Evolutionary conservation across 2,888 invertebrate genomes (phyloP).

Genomic region (Athalia rosae): DNA sequence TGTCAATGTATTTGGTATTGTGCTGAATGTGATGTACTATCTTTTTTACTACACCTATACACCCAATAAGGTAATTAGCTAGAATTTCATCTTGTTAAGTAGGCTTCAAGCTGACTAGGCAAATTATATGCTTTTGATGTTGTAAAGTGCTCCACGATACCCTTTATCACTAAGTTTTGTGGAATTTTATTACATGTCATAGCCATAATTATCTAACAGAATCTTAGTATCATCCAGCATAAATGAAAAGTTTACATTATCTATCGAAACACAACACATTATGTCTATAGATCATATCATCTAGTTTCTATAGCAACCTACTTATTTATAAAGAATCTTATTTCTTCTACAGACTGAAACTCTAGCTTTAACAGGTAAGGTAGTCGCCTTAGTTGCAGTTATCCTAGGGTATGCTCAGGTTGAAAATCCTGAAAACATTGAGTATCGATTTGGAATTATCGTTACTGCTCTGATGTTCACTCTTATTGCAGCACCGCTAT

Average conservation of each 20-base stretch:
- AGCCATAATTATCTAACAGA: no score
- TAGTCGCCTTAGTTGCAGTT: constrained; percentile 76
- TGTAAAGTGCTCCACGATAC: no score
- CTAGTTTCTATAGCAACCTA: not conserved
- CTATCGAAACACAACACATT: no score
- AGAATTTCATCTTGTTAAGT: not conserved
- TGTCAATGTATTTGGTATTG: constrained; percentile 85
- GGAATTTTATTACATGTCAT: no score
- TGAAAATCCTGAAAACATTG: constrained; percentile 80
- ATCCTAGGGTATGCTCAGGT: constrained; percentile 80
- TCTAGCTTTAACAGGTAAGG: constrained; percentile 73
- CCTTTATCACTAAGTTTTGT: no score
- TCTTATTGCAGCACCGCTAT: constrained; percentile 83
- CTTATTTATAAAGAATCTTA: not conserved
- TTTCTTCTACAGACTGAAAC: constrained; percentile 55
- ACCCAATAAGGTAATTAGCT: constrained; percentile 70
- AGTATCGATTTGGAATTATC: constrained; percentile 82
- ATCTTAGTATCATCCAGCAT: no score
- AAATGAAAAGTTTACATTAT: no score
- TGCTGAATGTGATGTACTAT: constrained; percentile 82
- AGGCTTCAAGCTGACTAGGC: not conserved
- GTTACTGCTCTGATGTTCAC: constrained; percentile 81
- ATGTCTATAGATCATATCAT: not conserved
- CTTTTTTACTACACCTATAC: constrained; percentile 81
- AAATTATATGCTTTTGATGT: not conserved